Evolutionary conservation across 37 sponge, comb jelly and placozoan genomes (phyloP).

Genomic region (Aplysina aerophoba): DNA sequence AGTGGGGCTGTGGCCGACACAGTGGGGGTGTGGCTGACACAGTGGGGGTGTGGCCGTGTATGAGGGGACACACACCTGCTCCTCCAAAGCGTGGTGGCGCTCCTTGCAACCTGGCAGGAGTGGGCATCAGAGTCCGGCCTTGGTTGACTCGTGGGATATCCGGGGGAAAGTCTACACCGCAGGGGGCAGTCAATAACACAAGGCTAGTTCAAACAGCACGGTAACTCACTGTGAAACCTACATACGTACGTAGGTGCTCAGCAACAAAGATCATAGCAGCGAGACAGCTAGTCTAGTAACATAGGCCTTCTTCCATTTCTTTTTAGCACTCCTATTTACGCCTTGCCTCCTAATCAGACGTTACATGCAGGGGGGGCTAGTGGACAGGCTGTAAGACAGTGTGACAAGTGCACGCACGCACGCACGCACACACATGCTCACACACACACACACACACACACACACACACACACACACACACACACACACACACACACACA

Average conservation of each 20-base stretch:
- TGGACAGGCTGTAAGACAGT: too few species aligned
- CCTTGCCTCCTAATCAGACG: too few species aligned
- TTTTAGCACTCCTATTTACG: too few species aligned
- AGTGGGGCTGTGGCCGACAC: too few species aligned
- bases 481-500: background rate
- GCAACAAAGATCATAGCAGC: too few species aligned
- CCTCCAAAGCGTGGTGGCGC: background rate
- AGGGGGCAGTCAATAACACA: background rate
- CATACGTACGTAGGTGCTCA: too few species aligned
- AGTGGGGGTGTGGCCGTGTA: constrained; percentile 13
- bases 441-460: background rate
- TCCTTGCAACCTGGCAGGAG: background rate
- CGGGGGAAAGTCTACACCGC: background rate
- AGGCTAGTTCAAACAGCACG: background rate
- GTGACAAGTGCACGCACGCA: background rate
- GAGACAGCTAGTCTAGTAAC: too few species aligned
- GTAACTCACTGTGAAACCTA: too few species aligned
- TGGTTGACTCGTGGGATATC: background rate
- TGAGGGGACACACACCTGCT: constrained; percentile 6
- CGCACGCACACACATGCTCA: background rate
- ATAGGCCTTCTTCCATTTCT: too few species aligned
- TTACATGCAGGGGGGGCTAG: too few species aligned
- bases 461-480: background rate
- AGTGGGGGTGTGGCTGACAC: constrained; percentile 12
- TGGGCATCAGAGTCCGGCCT: background rate